These are phyloP conservation scores for Bambusicola thoracicus DNA, from an alignment of 2,113 vertebrate species.

Conservation along the genomic window DNA sequence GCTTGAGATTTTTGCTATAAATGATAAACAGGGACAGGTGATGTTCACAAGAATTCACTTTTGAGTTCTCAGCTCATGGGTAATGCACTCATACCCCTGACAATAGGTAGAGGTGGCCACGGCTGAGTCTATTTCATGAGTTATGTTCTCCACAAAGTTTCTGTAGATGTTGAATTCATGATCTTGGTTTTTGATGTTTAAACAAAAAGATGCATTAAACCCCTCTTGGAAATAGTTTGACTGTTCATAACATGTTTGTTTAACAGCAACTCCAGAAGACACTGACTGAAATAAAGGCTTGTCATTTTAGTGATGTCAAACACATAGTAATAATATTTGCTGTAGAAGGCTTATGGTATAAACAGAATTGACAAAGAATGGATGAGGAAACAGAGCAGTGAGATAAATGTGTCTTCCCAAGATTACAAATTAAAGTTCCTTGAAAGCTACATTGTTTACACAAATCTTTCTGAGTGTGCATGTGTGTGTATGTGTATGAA, in stretches of 20 bases:
- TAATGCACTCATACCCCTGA: not conserved
- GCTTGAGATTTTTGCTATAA: not conserved
- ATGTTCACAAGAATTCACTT: not conserved
- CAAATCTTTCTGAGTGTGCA: not conserved
- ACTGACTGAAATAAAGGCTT: not conserved
- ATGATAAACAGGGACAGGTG: accelerated
- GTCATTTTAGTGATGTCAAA: not conserved
- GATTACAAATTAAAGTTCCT: not conserved
- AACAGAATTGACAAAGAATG: not conserved
- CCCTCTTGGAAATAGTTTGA: accelerated
- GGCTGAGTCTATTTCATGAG: no score
- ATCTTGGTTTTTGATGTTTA: not conserved
- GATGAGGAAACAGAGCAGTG: not conserved
- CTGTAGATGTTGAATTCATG: not conserved
- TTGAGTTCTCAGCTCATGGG: not conserved
- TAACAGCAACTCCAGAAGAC: not conserved
- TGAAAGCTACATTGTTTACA: not conserved
- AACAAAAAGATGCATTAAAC: not conserved
- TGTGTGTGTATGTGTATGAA: not conserved
- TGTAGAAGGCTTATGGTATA: not conserved
- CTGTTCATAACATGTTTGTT: not conserved
- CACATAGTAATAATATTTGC: not conserved
- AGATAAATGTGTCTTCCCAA: not conserved
- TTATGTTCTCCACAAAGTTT: not conserved
- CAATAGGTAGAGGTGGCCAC: no score